These are phyloP conservation scores for Pristionchus maxplancki DNA, from an alignment of 2,888 invertebrate species.

Conservation along the genomic window DNA sequence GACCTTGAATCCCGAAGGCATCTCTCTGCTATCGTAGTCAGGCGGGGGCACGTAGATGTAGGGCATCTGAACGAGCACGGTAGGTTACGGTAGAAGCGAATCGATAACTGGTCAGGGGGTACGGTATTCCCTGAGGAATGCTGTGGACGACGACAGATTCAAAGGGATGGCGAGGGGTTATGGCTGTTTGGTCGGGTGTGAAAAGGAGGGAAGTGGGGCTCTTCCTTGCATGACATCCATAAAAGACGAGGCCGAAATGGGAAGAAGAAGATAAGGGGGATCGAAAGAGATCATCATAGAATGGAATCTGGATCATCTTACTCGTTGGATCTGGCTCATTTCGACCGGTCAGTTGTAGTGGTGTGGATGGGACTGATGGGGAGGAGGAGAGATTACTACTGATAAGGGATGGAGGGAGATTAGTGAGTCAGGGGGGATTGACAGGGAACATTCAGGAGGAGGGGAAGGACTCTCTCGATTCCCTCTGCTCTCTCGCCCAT, in stretches of 20 bases:
- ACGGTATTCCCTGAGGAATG: neutral
- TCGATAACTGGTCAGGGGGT: neutral
- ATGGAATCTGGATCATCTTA: neutral
- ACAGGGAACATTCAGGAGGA: slow-evolving; percentile 19
- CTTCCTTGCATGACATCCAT: slow-evolving; percentile 2
- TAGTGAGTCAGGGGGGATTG: slow-evolving; percentile 22
- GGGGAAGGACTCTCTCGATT: neutral
- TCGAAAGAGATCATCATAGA: neutral
- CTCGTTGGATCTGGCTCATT: slow-evolving; percentile 12
- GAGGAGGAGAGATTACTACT: neutral
- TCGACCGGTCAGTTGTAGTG: neutral
- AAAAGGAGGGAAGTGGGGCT: neutral
- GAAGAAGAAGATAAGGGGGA: neutral
- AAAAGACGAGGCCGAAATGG: slow-evolving; percentile 7
- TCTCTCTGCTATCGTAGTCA: neutral
- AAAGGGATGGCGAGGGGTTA: neutral
- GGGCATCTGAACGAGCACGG: slow-evolving; percentile 38
- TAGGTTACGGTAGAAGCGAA: neutral
- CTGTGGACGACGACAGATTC: neutral
- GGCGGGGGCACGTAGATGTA: slow-evolving; percentile 48
- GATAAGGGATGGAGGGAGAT: slow-evolving; percentile 2
- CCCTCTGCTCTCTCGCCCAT: neutral
- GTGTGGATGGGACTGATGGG: neutral
- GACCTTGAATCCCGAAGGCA: neutral
- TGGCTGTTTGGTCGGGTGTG: slow-evolving; percentile 23